Conservation (phyloP, 2,888 invertebrate species). For the Tipula lateralis region DNA sequence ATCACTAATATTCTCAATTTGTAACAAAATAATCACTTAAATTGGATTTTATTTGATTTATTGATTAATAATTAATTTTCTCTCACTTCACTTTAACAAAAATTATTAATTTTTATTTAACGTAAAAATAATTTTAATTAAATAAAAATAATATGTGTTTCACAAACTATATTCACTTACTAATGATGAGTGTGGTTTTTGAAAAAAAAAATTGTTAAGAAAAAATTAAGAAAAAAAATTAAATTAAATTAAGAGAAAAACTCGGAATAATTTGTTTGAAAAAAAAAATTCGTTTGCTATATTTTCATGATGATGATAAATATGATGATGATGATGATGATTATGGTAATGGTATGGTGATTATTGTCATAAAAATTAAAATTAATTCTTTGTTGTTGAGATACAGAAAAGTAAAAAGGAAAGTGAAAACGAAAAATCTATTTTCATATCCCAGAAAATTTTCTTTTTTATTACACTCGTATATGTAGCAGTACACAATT, state of each 20-base stretch:
- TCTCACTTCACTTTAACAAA: neutral
- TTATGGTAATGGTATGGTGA: neutral
- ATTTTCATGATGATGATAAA: neutral
- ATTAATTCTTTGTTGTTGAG: neutral
- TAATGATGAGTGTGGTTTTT: neutral
- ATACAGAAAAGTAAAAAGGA: too few species aligned
- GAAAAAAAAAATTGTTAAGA: neutral
- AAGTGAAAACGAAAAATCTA: neutral
- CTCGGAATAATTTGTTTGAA: neutral
- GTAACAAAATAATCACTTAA: neutral
- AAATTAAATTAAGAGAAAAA: neutral
- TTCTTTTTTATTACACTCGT: neutral
- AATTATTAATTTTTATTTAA: neutral
- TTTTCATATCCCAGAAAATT: neutral
- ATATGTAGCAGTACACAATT: neutral
- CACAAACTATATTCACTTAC: conserved; percentile 11
- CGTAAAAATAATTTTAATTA: neutral
- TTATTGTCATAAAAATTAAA: neutral
- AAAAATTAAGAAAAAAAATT: neutral
- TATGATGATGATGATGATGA: neutral
- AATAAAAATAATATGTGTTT: neutral
- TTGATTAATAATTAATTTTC: neutral
- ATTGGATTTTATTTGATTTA: neutral
- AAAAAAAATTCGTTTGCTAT: neutral
- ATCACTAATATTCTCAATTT: neutral